These are phyloP conservation scores for Dicycla oo DNA, from an alignment of 2,888 invertebrate species.

Conservation along the genomic window DNA sequence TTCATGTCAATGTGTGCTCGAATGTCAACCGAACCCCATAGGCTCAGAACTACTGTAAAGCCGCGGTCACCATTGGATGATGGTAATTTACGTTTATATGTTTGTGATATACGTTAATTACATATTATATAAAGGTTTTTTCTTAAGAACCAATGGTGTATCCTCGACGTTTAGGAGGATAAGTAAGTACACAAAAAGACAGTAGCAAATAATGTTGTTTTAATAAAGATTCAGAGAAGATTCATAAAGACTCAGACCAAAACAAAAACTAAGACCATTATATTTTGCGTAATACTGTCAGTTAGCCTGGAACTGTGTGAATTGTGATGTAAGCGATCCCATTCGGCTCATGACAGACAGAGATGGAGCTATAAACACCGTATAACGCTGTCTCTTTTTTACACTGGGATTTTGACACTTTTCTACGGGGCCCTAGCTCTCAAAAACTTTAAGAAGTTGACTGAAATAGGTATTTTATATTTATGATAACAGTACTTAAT, in stretches of 20 bases:
- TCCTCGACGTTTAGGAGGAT: too few relatives aligned
- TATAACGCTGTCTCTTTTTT: neutral
- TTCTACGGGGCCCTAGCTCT: neutral
- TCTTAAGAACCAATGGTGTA: too few relatives aligned
- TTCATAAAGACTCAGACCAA: too few relatives aligned
- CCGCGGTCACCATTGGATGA: too few relatives aligned
- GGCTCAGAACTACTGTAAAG: too few relatives aligned
- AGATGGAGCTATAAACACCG: neutral
- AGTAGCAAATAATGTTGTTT: conserved; percentile 25
- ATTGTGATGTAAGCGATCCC: conserved; percentile 17
- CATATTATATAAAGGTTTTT: too few relatives aligned
- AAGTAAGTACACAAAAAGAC: neutral
- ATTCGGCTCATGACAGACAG: neutral
- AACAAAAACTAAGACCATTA: conserved; percentile 29
- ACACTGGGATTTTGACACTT: neutral
- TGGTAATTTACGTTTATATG: too few relatives aligned
- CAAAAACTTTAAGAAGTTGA: neutral
- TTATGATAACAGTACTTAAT: conserved; percentile 14
- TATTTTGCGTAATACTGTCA: conserved; percentile 40
- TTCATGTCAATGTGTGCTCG: too few relatives aligned
- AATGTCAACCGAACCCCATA: too few relatives aligned
- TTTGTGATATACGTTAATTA: too few relatives aligned
- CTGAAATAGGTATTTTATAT: neutral
- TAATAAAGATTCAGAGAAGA: conserved; percentile 9
- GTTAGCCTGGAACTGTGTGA: conserved; percentile 20